Evolutionary conservation across 23 tunicate species (phyloP).

Genomic region (Botrylloides violaceus): DNA sequence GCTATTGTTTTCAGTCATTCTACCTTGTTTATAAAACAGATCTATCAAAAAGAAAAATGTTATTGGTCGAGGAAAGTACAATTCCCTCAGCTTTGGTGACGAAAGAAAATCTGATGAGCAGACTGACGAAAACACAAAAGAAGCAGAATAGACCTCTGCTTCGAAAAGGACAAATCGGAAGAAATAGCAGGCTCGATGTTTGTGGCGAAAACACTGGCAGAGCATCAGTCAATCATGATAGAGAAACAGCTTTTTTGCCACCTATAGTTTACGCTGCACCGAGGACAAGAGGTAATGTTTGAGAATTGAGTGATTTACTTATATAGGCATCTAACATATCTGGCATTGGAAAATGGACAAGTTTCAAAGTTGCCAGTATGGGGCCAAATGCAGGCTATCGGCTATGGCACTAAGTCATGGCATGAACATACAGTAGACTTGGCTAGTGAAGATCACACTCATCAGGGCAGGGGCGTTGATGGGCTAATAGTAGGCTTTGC

Average conservation of each 20-base stretch:
- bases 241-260: conserved; percentile 7
- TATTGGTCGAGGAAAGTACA: conserved; percentile 6
- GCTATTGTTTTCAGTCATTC: neutral
- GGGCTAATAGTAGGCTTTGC: too few species aligned
- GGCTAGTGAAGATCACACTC: too few species aligned
- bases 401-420: too few species aligned
- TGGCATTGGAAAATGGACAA: too few species aligned
- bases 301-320: too few species aligned
- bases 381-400: too few species aligned
- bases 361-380: too few species aligned
- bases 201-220: neutral
- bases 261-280: conserved; percentile 1
- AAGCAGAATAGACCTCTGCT: neutral
- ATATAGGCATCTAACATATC: too few species aligned
- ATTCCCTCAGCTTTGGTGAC: conserved; percentile 25
- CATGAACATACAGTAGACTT: too few species aligned
- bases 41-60: neutral
- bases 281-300: conserved; percentile 14
- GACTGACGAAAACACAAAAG: conserved; percentile 1
- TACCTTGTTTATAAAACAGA: neutral
- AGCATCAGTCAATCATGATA: neutral
- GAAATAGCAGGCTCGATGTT: neutral
- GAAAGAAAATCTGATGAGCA: conserved; percentile 21
- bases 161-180: neutral
- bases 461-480: too few species aligned